A percentile compares a stretch with the other conserved stretches of the same genome.
These are phyloP conservation scores for Trachelus tabidus DNA, from an alignment of 2,888 invertebrate genomes.

Conservation along the genomic window DNA sequence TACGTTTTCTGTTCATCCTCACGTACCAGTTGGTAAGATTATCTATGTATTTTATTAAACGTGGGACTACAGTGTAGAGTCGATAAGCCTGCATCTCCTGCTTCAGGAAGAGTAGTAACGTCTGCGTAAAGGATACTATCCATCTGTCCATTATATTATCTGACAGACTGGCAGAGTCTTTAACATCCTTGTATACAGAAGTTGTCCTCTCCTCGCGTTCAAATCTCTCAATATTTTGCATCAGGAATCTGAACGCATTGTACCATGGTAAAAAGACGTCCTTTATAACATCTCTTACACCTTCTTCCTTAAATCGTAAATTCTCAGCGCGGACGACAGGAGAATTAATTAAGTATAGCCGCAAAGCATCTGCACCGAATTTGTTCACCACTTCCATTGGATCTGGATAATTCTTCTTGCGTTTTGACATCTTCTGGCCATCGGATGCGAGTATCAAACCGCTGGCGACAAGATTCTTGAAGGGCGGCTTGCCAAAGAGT, in stretches of 20 bases:
- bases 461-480: constrained; percentile 96
- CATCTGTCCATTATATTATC: constrained; percentile 95
- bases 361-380: constrained; percentile 96
- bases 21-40: constrained; percentile 99
- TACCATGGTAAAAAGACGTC: constrained; percentile 99
- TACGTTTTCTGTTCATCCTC: constrained; percentile 92
- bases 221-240: constrained; percentile 91
- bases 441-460: constrained; percentile 96
- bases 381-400: constrained; percentile 90
- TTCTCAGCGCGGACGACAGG: constrained; percentile 98
- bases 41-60: constrained; percentile 95
- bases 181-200: constrained; percentile 62
- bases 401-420: constrained; percentile 99
- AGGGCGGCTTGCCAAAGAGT: constrained; percentile 95
- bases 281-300: constrained; percentile 94
- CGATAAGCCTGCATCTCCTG: constrained; percentile 95
- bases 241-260: constrained; percentile 90
- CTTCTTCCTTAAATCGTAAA: constrained; percentile 96
- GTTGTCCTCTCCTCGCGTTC: constrained; percentile 73
- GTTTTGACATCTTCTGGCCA: constrained; percentile 99
- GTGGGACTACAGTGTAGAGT: constrained; percentile 94
- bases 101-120: constrained; percentile 86
- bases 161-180: constrained; percentile 36
- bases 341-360: constrained; percentile 96
- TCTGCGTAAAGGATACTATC: constrained; percentile 97